Evolutionary conservation across 2,113 vertebrate genomes (phyloP), one percentile per base, ranked within the genome.

Genomic region (Elaphurus davidianus): DNA sequence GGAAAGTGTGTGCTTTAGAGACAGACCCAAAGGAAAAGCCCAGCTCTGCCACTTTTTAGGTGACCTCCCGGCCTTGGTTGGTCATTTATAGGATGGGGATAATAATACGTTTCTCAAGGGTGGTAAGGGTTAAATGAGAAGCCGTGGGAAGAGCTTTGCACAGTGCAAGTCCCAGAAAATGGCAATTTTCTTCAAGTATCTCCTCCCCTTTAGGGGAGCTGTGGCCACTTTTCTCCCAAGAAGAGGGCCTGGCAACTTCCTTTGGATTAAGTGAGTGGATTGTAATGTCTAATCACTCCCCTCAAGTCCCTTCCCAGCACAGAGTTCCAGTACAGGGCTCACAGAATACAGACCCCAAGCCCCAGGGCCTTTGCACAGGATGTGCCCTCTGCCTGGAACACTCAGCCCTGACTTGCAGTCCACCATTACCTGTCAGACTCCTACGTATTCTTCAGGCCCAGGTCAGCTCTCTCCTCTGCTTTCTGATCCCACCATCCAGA

Each of bases 181-280:
- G 9, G 9, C 30, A 55, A 23, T 88, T 71, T 55, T 62, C 81
- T 91, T 78, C 40, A 43, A 52, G 23, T 4, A 19, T 8, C 28
- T 5, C 36, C 12, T 28, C 21, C 4, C 13, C 0, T 59, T 30
- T 25, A 28, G 5, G 8, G 7, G 21, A 21, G 27, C 2, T 5
- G 5, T n/a, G 14, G 45, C 6, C 16, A 90, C 55, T 67, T 57
- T 27, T 28, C 57, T 76, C 17, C 81, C 21, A 30, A 10, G 17
- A 6, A 36, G 78, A 54, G 52, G 40, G 27, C 28, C 23, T 76
- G 5, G 7, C 5, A 33, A 2, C 45, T 84, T 79, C 43, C 50
- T 87, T 59, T 10, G 23, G 15, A 79, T 30, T n/a, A 33, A 9
- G 14, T 1, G 52, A 40, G 33, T 59, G 27, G 30, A n/a, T 3